Base-by-base conservation (phyloP, 2,113 vertebrate species). In the Nothobranchius furzeri region DNA sequence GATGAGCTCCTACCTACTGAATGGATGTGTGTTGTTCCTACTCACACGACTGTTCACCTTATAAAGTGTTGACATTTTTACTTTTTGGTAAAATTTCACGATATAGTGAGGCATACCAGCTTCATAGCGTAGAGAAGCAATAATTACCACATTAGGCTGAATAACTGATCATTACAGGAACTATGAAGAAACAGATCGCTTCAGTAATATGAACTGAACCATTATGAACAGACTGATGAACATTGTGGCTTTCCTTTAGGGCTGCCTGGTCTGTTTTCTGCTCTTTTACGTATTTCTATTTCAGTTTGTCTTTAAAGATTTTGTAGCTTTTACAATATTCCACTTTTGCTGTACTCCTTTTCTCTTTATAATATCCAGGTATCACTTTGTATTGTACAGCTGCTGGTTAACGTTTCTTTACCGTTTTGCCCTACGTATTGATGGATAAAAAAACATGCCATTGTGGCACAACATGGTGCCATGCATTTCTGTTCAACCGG, bases 91-190 rank as follows among this genome's bases (percentile, higher is more conserved):
- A 77, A 79, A 87, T 74, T 63, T 48, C 11, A 59, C 46, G 63
- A 62, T 59, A 70, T 73, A 85, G 75, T 53, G 77, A 82, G 82
- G 82, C 85, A 45, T 37, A 79, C 30, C 68, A 75, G 82, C 87
- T 88, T 88, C 86, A 87, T 89, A 88, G 89, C 89, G 88, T 91
- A 91, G 85, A 84, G 64, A 70, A 91, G 89, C 89, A 91, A 91
- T 91, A 91, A 91, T 75, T 79, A 79, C 62, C 30, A 73, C 68
- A 15, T 68, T 84, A 75, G 83, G 72, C 68, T 71, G 55, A 78
- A 74, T 13, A 61, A 65, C n/a, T 45, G 49, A 70, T 59, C 47
- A 68, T 68, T 24, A 65, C 40, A 68, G 30, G 52, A 77, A 60
- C 47, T 51, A 9, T 25, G 13, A 48, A 63, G 37, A 30, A 30